These are phyloP conservation scores for Zaprionus nigranus DNA, from an alignment of 1,140 invertebrate species.

Conservation along the genomic window DNA sequence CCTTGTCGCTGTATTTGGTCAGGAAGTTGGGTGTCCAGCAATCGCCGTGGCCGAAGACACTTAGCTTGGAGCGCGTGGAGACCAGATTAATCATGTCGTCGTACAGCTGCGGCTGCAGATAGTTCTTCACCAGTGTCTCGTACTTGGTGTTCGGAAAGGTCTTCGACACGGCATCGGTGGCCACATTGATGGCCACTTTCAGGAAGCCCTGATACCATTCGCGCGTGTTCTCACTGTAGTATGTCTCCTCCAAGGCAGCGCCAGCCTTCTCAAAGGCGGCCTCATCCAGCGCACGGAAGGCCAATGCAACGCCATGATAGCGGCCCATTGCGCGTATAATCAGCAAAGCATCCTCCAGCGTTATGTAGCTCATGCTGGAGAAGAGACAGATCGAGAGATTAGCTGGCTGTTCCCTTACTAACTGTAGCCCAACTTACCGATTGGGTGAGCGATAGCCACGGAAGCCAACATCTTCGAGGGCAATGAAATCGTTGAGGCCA, in stretches of 20 bases:
- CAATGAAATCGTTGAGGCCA: constrained; percentile 88
- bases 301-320: constrained; percentile 89
- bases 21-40: constrained; percentile 91
- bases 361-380: constrained; percentile 68
- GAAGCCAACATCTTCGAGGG: constrained; percentile 87
- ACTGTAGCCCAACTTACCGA: constrained; percentile 47
- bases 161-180: constrained; percentile 87
- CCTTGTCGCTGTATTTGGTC: constrained; percentile 84
- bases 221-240: constrained; percentile 86
- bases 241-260: constrained; percentile 84
- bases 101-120: constrained; percentile 85
- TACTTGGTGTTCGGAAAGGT: constrained; percentile 87
- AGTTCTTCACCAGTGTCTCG: constrained; percentile 86
- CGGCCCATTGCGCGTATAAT: constrained; percentile 87
- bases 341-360: constrained; percentile 73
- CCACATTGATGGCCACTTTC: constrained; percentile 85
- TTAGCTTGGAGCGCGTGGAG: constrained; percentile 73
- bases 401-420: constrained; percentile 26
- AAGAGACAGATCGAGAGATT: background rate
- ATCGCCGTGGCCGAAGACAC: constrained; percentile 89
- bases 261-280: constrained; percentile 85
- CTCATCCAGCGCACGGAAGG: constrained; percentile 87
- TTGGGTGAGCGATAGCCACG: constrained; percentile 85
- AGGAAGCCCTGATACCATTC: constrained; percentile 88
- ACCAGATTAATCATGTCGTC: constrained; percentile 78